These are phyloP conservation scores for Lota lota DNA, from an alignment of 2,113 vertebrate genomes.

Conservation along the genomic window DNA sequence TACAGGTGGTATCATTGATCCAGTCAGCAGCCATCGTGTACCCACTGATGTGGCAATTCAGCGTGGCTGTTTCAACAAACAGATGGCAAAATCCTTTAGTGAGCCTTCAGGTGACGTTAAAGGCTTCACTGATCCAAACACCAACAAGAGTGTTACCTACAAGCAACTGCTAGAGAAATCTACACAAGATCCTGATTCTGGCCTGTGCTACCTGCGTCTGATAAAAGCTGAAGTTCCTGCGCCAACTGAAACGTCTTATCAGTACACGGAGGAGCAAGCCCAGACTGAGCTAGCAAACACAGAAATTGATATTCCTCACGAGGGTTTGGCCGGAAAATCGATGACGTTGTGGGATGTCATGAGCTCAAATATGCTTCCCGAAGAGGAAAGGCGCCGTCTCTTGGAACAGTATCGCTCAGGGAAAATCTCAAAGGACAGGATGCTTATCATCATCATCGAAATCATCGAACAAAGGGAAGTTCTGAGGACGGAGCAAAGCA, in stretches of 20 bases:
- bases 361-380: constrained; percentile 87
- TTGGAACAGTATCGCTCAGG: constrained; percentile 88
- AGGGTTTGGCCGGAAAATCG: constrained; percentile 76
- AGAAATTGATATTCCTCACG: constrained; percentile 83
- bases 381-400: constrained; percentile 81
- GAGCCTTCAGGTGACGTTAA: constrained; percentile 81
- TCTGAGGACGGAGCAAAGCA: constrained; percentile 76
- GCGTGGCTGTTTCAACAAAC: constrained; percentile 77
- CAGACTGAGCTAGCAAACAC: constrained; percentile 84
- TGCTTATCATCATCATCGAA: constrained; percentile 95
- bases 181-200: constrained; percentile 80
- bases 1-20: constrained; percentile 83
- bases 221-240: constrained; percentile 69
- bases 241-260: constrained; percentile 75
- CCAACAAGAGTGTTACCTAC: constrained; percentile 80
- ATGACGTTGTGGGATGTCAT: constrained; percentile 92
- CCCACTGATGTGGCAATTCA: constrained; percentile 80
- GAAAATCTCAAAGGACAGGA: constrained; percentile 88
- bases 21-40: constrained; percentile 80
- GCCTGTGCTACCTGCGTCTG: constrained; percentile 81
- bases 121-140: constrained; percentile 83
- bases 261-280: constrained; percentile 85
- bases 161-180: constrained; percentile 82
- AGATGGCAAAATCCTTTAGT: constrained; percentile 72
- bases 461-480: constrained; percentile 92